Base-by-base conservation (phyloP, 2,888 invertebrate genomes). In the Brenthis hecate region DNA sequence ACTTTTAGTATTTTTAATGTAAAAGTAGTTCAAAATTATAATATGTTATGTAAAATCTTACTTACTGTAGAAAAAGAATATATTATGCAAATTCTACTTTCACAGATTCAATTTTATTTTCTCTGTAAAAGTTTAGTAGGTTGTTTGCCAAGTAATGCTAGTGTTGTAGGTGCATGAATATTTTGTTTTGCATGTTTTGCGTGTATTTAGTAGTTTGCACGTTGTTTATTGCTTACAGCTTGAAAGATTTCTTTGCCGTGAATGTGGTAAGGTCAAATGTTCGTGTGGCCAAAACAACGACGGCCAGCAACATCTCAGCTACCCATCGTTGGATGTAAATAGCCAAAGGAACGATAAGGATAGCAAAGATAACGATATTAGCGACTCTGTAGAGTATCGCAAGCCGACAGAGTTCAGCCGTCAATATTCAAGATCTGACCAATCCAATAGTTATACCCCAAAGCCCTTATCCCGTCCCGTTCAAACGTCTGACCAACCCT, bases 201-300 rank as follows among this genome's bases (percentile, higher is more conserved):
- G 73, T 79, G 75, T 76, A 73, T 82, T 85, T 84, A 80, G 89
- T 92, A 92, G 92, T 88, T 78, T 88, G 93, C 93, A 93, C 94
- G 94, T 87, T 84, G 85, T 93, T 94, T 93, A 93, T 91, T 94
- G 94, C 94, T 94, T 94, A 83, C 94, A 95, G 95, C 94, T 95
- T 94, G 94, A 95, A 94, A 95, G 94, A 90, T 95, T 94, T 94
- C 94, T 95, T 93, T 95, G 95, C 94, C 94, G 94, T 88, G 94
- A 94, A 82, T 95, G 95, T 94, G 94, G 94, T 92, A 94, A 93
- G 87, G 93, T 95, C 88, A 95, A 94, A 89, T 95, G 95, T 87
- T 89, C 92, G 87, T 95, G 95, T 87, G 87, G 87, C 55, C 56
- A 28, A 62, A 51, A 2, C n/a, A 48, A 56, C 28, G 61, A 56